Conservation (phyloP, 2,797 vertebrate genomes). For the Coranthus polyacanthus region DNA sequence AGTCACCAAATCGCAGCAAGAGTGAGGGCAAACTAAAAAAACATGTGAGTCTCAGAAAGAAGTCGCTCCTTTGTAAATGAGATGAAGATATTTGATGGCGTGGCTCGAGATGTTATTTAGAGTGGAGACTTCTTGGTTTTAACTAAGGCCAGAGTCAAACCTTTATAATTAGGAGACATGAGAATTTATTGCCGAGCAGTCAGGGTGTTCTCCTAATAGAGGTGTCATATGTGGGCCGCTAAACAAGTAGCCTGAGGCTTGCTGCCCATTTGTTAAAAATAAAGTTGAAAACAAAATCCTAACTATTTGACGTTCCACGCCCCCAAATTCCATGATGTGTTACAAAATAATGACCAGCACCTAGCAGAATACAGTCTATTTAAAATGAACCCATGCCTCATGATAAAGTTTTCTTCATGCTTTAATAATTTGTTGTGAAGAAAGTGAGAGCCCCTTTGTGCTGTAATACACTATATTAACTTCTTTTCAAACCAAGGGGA, state of each 20-base stretch:
- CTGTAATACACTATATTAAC: conserved; percentile 21
- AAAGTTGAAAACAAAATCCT: conserved; percentile 77
- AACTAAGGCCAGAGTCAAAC: conserved; percentile 70
- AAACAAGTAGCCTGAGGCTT: conserved; percentile 70
- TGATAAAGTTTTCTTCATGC: conserved; percentile 56
- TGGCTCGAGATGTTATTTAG: conserved; percentile 69
- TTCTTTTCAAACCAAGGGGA: not conserved
- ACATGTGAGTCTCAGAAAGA: conserved; percentile 23
- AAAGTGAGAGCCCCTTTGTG: conserved; percentile 24
- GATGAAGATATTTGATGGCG: conserved; percentile 69
- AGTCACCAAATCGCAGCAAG: conserved; percentile 62
- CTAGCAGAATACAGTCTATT: conserved; percentile 32
- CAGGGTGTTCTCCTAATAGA: conserved; percentile 76
- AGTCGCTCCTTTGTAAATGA: conserved; percentile 63
- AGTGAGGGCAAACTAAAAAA: conserved; percentile 25
- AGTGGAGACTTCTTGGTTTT: conserved; percentile 54
- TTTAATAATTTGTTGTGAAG: conserved; percentile 47
- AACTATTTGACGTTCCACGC: conserved; percentile 69
- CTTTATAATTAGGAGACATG: conserved; percentile 81
- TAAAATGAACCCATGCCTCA: conserved; percentile 56
- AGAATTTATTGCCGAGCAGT: conserved; percentile 60
- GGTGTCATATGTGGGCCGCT: conserved; percentile 71
- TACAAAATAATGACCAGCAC: conserved; percentile 79
- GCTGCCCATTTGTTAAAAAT: conserved; percentile 78
- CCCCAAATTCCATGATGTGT: conserved; percentile 76